Evolutionary conservation across 2,113 vertebrate species (phyloP).

Genomic region (Xiphorhynchus elegans): DNA sequence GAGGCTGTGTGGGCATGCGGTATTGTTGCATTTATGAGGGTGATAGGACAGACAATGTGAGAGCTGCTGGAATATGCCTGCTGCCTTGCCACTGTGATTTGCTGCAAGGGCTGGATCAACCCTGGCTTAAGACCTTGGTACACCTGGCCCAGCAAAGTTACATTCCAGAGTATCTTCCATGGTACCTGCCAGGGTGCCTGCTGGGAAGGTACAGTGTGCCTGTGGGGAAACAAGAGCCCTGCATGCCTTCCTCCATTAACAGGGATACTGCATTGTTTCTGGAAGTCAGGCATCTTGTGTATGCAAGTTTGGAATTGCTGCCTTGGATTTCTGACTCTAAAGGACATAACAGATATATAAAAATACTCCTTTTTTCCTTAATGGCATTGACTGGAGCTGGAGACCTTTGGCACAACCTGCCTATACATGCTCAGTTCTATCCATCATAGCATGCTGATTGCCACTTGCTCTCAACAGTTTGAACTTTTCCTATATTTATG

Average conservation of each 20-base stretch:
- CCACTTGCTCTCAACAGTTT: background rate
- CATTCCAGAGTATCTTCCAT: background rate
- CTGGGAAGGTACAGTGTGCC: background rate
- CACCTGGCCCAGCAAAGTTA: background rate
- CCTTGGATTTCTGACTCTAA: background rate
- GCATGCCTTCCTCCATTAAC: background rate
- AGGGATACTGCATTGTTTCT: background rate
- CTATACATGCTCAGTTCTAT: background rate
- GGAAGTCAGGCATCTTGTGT: background rate
- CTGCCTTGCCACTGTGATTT: background rate
- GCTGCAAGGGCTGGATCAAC: background rate
- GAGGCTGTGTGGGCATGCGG: background rate
- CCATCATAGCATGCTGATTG: background rate
- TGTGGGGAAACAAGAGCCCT: background rate
- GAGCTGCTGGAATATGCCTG: background rate
- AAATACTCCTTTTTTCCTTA: background rate
- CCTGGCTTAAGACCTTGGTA: background rate
- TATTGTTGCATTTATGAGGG: rapidly evolving
- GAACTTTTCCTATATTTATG: background rate
- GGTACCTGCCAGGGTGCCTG: background rate
- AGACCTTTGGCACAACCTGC: background rate
- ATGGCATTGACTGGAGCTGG: background rate
- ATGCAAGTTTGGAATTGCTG: background rate
- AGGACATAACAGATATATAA: rapidly evolving
- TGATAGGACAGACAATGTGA: background rate